These are phyloP conservation scores for Seira musarum DNA, from an alignment of 2,888 invertebrate species.

Conservation along the genomic window DNA sequence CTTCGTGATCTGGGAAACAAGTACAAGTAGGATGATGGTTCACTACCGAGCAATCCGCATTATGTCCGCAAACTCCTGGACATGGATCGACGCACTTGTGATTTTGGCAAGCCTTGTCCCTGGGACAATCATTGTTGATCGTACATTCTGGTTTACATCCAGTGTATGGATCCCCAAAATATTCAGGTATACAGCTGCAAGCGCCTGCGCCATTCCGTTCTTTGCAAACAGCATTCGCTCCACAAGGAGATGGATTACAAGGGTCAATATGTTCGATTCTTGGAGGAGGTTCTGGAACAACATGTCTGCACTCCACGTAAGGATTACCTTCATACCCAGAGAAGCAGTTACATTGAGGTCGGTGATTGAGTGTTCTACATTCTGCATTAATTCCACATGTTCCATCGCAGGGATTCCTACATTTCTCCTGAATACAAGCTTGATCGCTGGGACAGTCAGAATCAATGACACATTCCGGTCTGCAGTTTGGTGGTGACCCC, in stretches of 20 bases:
- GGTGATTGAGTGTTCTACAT: conserved; percentile 88
- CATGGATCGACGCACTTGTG: conserved; percentile 85
- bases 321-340: conserved; percentile 89
- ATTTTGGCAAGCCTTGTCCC: conserved; percentile 83
- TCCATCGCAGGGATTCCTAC: conserved; percentile 87
- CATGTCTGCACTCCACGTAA: conserved; percentile 76
- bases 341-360: conserved; percentile 85
- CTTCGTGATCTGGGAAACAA: conserved; percentile 80
- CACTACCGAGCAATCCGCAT: conserved; percentile 80
- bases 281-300: conserved; percentile 68
- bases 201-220: conserved; percentile 78
- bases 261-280: no score
- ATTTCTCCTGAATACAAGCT: conserved; percentile 86
- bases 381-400: conserved; percentile 88
- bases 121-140: conserved; percentile 84
- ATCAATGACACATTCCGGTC: no score
- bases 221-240: conserved; percentile 77
- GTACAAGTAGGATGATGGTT: conserved; percentile 84
- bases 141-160: conserved; percentile 87
- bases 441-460: conserved; percentile 84
- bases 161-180: no score
- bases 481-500: conserved; percentile 70
- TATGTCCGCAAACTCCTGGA: conserved; percentile 84
- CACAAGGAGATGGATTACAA: conserved; percentile 70
- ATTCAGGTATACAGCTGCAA: no score